Base-by-base conservation (phyloP, 2,797 vertebrate species). In the Sebastes itinus region DNA sequence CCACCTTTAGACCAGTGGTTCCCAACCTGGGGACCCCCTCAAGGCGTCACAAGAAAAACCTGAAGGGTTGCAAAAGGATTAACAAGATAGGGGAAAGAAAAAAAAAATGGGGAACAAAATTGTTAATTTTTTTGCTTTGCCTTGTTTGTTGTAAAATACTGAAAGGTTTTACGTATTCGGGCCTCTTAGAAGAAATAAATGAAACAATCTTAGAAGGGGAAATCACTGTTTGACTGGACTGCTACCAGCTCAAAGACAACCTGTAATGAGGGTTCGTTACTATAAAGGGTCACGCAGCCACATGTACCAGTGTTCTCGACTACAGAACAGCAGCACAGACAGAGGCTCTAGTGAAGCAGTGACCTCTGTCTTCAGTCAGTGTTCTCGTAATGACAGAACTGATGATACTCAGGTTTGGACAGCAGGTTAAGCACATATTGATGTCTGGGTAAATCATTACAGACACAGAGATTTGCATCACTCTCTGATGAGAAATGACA, bases 381-480 rank as follows among this genome's bases (percentile, higher is more conserved):
- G 11, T 56, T 54, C 22, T 66, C 11, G 11, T 13, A 38, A 63
- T 54, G 65, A 61, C 23, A 78, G 58, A 71, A 74, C 18, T 23
- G 35, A 77, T n/a, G 73, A 55, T 28, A 75, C 2, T 22, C 52
- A 78, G 12, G 33, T 74, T 58, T 75, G 46, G 64, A 83, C 83
- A 78, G 38, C 16, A 71, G 67, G 85, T 83, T 83, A 72, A 87
- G 55, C 49, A 77, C 73, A 83, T 86, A 89, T 92, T 89, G 84
- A 87, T 81, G 61, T 85, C 78, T 71, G 77, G 59, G 88, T 91
- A 68, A 92, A 93, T 88, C 54, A 91, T 91, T 92, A 81, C 20
- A 80, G 46, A 42, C 42, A 27, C 10, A 61, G 10, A 61, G 12
- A 63, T 77, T 55, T 54, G 28, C 69, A 58, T 32, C 68, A 63